phyloP scores from a whole-genome alignment of 2,888 invertebrate species.

The Ashinkailepas kermadecensis region DNA sequence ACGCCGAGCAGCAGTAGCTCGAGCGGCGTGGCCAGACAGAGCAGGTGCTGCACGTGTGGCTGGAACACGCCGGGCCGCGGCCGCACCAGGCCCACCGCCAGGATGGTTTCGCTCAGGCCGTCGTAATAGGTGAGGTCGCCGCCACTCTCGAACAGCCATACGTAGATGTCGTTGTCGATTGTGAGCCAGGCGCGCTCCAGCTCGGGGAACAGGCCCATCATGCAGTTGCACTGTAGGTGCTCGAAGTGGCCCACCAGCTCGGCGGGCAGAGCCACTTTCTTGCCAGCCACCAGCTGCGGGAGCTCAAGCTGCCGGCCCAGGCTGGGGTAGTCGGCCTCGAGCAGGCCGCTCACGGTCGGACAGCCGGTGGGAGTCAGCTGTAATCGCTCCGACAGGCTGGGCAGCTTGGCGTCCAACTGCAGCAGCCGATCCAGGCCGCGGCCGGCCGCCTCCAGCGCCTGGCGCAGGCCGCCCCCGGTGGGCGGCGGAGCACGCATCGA shows the following conservation, averaged over 20 bases:
- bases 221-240: conserved; percentile 89
- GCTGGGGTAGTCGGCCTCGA: conserved; percentile 80
- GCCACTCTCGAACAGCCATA: conserved; percentile 95
- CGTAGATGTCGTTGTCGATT: conserved; percentile 94
- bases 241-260: conserved; percentile 93
- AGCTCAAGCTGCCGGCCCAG: conserved; percentile 60
- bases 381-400: conserved; percentile 57
- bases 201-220: conserved; percentile 95
- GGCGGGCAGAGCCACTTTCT: conserved; percentile 79
- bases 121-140: conserved; percentile 93
- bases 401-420: conserved; percentile 59
- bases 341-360: conserved; percentile 73
- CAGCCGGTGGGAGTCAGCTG: conserved; percentile 54
- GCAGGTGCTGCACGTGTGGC: conserved; percentile 77
- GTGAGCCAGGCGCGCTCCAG: conserved; percentile 94
- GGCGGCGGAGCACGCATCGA: conserved; percentile 75
- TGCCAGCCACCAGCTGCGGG: conserved; percentile 68
- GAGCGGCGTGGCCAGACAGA: conserved; percentile 87
- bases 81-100: conserved; percentile 77
- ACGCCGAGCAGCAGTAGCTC: conserved; percentile 86
- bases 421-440: conserved; percentile 70
- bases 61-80: conserved; percentile 86
- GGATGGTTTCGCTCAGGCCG: conserved; percentile 86
- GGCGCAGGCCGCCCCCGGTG: conserved; percentile 74
- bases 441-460: conserved; percentile 61